A percentile compares a stretch with the other conserved stretches of the same genome.
Evolutionary conservation across 2,113 vertebrate genomes (phyloP).

Genomic region (Xiphophorus hellerii): DNA sequence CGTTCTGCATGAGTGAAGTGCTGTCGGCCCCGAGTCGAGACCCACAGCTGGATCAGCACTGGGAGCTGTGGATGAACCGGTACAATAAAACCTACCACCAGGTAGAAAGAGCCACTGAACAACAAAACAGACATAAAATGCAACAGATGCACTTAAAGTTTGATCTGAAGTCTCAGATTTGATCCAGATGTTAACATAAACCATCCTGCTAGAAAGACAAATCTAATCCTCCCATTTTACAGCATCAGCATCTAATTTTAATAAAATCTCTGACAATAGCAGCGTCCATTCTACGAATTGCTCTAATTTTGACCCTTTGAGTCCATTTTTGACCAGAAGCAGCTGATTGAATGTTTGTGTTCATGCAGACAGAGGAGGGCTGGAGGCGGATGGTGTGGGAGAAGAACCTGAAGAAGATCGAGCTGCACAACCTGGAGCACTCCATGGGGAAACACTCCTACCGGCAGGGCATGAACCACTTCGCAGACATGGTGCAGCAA

Average conservation of each 20-base stretch:
- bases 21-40: constrained; percentile 79
- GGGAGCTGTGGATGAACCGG: constrained; percentile 87
- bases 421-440: constrained; percentile 93
- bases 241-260: neutral
- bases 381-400: constrained; percentile 96
- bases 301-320: neutral
- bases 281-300: neutral
- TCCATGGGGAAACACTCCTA: constrained; percentile 86
- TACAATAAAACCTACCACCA: constrained; percentile 82
- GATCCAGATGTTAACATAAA: neutral
- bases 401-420: constrained; percentile 92
- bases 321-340: neutral
- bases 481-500: constrained; percentile 91
- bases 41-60: constrained; percentile 79
- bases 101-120: constrained; percentile 70
- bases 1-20: constrained; percentile 70
- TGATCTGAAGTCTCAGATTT: no score
- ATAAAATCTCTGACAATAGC: neutral
- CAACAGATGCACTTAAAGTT: neutral
- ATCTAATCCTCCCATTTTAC: neutral
- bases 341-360: neutral
- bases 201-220: neutral
- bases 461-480: constrained; percentile 92
- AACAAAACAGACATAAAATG: neutral
- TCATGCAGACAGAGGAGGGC: constrained; percentile 85